These are phyloP conservation scores for Sebastes taczanowskii DNA, from an alignment of 2,797 vertebrate genomes.

Conservation along the genomic window DNA sequence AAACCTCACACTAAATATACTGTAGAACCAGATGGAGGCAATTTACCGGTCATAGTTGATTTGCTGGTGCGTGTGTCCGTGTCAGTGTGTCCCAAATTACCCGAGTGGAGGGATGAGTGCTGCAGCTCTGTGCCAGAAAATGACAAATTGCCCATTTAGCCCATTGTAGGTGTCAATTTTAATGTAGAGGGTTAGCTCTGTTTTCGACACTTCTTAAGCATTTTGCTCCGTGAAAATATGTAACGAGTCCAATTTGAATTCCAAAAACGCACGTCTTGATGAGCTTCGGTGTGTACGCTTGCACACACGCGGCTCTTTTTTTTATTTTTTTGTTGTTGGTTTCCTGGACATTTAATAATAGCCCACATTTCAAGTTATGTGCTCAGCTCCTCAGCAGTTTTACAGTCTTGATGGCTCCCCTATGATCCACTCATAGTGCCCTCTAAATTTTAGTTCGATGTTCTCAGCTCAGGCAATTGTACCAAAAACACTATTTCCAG, in stretches of 20 bases:
- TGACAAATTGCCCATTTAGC: slow-evolving; percentile 75
- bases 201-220: slow-evolving; percentile 51
- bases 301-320: not conserved
- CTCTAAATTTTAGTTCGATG: slow-evolving; percentile 60
- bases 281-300: not conserved
- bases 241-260: slow-evolving; percentile 46
- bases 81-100: slow-evolving; percentile 50
- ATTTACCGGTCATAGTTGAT: slow-evolving; percentile 66
- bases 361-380: slow-evolving; percentile 44
- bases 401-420: slow-evolving; percentile 48
- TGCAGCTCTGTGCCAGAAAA: slow-evolving; percentile 60
- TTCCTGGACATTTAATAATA: slow-evolving; percentile 52
- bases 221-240: slow-evolving; percentile 39
- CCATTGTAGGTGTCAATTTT: slow-evolving; percentile 69
- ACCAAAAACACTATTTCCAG: slow-evolving; percentile 59
- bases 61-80: slow-evolving; percentile 27
- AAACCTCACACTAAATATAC: slow-evolving; percentile 40
- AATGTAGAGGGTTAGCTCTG: slow-evolving; percentile 51
- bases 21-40: slow-evolving; percentile 64
- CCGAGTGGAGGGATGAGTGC: slow-evolving; percentile 63
- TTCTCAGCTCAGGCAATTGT: slow-evolving; percentile 48
- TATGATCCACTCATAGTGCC: slow-evolving; percentile 30
- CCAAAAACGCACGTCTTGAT: slow-evolving; percentile 15
- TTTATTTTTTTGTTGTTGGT: not conserved
- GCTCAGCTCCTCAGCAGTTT: slow-evolving; percentile 46